Evolutionary conservation across 1,140 invertebrate species (phyloP).

Genomic region (Pemphigus obesinymphae): DNA sequence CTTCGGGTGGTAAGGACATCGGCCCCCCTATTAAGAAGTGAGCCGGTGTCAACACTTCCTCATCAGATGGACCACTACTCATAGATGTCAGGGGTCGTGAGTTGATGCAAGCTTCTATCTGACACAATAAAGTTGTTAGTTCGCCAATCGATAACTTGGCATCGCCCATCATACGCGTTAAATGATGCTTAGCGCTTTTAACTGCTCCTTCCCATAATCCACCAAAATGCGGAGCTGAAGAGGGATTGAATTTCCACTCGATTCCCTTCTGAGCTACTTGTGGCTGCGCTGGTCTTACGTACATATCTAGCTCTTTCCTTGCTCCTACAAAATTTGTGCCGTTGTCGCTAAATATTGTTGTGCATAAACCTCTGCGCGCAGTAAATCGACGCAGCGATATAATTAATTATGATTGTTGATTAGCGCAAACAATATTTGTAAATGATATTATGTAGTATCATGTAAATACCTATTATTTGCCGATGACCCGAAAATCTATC

Average conservation of each 20-base stretch:
- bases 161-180: too few relatives aligned
- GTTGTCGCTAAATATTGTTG: background rate
- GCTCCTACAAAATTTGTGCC: background rate
- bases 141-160: too few relatives aligned
- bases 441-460: too few relatives aligned
- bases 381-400: constrained; percentile 23
- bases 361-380: background rate
- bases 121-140: background rate
- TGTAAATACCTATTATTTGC: too few relatives aligned
- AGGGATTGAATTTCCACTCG: too few relatives aligned
- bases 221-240: background rate
- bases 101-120: background rate
- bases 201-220: constrained; percentile 49
- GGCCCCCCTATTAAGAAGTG: too few relatives aligned
- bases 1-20: too few relatives aligned
- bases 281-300: background rate
- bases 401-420: too few relatives aligned
- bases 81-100: background rate
- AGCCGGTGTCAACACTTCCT: background rate
- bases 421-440: too few relatives aligned
- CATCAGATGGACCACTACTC: background rate
- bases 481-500: too few relatives aligned
- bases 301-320: background rate
- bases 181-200: constrained; percentile 46
- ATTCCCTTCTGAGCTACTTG: background rate